Conservation (phyloP, 1,140 invertebrate species). For the Helicoverpa armigera region DNA sequence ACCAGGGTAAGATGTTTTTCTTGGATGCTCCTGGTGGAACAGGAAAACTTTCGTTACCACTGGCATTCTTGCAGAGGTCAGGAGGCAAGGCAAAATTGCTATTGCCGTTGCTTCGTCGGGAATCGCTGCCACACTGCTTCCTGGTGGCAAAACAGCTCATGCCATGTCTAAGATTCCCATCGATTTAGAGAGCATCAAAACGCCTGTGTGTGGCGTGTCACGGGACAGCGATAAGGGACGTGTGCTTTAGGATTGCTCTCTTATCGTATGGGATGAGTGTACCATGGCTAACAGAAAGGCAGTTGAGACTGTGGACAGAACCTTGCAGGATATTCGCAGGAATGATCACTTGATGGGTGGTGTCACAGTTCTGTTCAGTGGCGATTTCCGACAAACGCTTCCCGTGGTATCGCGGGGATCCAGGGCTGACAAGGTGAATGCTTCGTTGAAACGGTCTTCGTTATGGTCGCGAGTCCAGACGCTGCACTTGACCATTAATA, state of each 20-base stretch:
- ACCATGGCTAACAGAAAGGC: neutral
- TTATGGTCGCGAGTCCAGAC: neutral
- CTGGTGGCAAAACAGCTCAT: constrained; percentile 1
- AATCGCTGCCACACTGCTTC: neutral
- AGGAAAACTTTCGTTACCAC: constrained; percentile 13
- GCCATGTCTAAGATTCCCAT: constrained; percentile 2
- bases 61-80: constrained; percentile 1
- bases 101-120: no score
- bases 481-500: constrained; percentile 14
- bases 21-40: constrained; percentile 9
- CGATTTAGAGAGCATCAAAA: neutral
- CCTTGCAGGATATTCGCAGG: neutral
- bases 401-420: neutral
- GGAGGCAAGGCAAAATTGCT: neutral
- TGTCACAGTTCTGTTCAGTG: neutral
- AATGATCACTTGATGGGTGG: neutral
- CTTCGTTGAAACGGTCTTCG: neutral
- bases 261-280: no score
- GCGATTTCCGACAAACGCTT: constrained; percentile 4
- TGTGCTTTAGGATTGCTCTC: neutral
- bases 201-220: neutral
- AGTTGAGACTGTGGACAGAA: constrained; percentile 1
- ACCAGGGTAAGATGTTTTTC: constrained; percentile 8
- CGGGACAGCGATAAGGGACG: constrained; percentile 1
- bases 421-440: constrained; percentile 25